Evolutionary conservation across 1,140 invertebrate species (phyloP), one percentile per base, ranked within the genome.

Genomic region (Physella acuta): DNA sequence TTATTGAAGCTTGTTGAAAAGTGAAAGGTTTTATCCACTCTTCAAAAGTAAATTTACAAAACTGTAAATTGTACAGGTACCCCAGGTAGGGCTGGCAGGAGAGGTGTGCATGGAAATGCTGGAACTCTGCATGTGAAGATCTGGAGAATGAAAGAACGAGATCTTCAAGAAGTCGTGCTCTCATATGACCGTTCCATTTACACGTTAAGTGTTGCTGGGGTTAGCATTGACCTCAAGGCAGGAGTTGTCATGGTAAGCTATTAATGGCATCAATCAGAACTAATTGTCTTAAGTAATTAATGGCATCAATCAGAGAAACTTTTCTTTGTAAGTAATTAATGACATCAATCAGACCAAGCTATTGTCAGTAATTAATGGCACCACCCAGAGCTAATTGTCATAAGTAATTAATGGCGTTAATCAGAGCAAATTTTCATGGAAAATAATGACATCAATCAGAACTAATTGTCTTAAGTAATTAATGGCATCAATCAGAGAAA

Each of bases 91-190:
- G 64, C 61, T 20, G 79, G 78, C 8, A 70, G 24, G 14, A 70
- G 65, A 2, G 79, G 78, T 16, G 63, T 76, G 0, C 73, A 69
- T 14, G 79, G 79, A 26, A 71, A 65, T 49, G 75, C 79, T 0
- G 79, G 79, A 3, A 71, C 72, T 37, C 64, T 80, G 30, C 28
- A 52, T 17, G 51, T 79, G 3, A 71, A 70, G n/a, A 64, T 80
- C 52, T 74, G 64, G 64, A 52, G 49, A 51, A 59, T 58, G 74
- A 26, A 36, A 76, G 16, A 34, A 58, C 44, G 26, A 36, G 34
- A 16, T 14, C 26, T 28, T 71, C 61, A 66, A 30, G 34, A 73
- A n/a, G 44, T 65, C 0, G 34, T 34, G 30, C 62, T 71, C 1
- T 51, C 63, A 4, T 68, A 73, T 39, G 51, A 59, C 30, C 34